A percentile compares a stretch with the other conserved stretches of the same genome.
phyloP scores from a whole-genome alignment of 2,113 vertebrate genomes.

The Archocentrus centrarchus region DNA sequence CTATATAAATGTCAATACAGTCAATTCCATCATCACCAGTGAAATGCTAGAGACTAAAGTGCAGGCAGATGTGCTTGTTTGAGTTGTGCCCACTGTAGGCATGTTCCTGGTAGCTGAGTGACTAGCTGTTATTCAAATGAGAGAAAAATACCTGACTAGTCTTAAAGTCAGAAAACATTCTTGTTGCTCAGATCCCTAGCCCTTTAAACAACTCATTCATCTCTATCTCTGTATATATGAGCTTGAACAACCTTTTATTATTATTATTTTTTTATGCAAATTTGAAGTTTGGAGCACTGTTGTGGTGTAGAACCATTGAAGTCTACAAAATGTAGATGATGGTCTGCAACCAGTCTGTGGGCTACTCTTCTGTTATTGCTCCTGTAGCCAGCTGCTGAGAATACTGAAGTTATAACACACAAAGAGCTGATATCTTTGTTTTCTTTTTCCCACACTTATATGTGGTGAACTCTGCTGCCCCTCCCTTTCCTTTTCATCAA shows the following conservation, averaged over 20 bases:
- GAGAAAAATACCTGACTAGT: background rate
- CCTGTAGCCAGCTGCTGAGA: background rate
- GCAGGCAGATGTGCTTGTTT: conserved; percentile 38
- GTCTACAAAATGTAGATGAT: too few species aligned
- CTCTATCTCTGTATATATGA: background rate
- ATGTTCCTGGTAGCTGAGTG: background rate
- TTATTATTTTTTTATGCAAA: background rate
- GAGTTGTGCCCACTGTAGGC: background rate
- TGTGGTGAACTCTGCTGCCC: background rate
- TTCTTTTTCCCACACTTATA: background rate
- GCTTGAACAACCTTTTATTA: background rate
- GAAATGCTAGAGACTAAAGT: conserved; percentile 43
- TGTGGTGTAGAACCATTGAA: background rate
- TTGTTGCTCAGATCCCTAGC: background rate
- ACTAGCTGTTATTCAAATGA: background rate
- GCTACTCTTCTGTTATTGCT: background rate
- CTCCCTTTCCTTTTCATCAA: background rate
- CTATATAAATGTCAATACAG: background rate
- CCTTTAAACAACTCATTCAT: background rate
- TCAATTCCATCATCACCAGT: conserved; percentile 41
- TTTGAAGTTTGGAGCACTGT: background rate
- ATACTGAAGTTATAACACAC: background rate
- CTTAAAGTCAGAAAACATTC: background rate
- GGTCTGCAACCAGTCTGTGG: too few species aligned
- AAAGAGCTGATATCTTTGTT: background rate